Conservation (phyloP, 2,113 vertebrate genomes). For the Clarias macrocephalus region DNA sequence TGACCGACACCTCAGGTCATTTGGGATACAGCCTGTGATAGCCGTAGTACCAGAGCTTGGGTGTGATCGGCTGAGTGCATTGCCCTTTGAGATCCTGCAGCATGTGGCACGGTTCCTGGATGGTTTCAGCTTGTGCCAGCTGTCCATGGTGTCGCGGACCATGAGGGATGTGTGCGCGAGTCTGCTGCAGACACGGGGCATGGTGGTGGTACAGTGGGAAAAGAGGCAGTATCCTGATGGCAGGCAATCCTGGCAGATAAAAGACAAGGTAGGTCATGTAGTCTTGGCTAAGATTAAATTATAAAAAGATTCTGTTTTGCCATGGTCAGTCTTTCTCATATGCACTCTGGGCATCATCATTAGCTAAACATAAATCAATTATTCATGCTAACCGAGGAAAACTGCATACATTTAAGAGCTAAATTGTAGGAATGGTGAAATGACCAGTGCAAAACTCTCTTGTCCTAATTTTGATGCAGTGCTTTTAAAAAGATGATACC, state of each 20-base stretch:
- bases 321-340: background rate
- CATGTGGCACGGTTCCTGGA: conserved; percentile 94
- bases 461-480: too few relatives aligned
- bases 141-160: conserved; percentile 88
- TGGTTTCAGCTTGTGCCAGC: conserved; percentile 94
- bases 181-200: conserved; percentile 90
- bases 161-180: conserved; percentile 96
- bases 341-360: background rate
- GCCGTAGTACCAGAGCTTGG: conserved; percentile 64
- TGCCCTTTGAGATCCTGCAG: conserved; percentile 91
- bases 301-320: background rate
- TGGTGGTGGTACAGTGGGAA: conserved; percentile 94
- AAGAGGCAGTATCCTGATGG: conserved; percentile 75
- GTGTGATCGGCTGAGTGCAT: conserved; percentile 84
- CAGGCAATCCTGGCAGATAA: conserved; percentile 84
- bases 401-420: background rate
- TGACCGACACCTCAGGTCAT: conserved; percentile 87
- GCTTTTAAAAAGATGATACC: too few relatives aligned
- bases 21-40: conserved; percentile 84
- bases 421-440: background rate
- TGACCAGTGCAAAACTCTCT: background rate
- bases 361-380: background rate
- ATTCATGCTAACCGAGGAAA: background rate
- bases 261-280: conserved; percentile 80
- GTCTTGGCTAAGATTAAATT: background rate